Evolutionary conservation across 2,797 vertebrate species (phyloP), one percentile per base, ranked within the genome.

Genomic region (Serranus cabrilla): DNA sequence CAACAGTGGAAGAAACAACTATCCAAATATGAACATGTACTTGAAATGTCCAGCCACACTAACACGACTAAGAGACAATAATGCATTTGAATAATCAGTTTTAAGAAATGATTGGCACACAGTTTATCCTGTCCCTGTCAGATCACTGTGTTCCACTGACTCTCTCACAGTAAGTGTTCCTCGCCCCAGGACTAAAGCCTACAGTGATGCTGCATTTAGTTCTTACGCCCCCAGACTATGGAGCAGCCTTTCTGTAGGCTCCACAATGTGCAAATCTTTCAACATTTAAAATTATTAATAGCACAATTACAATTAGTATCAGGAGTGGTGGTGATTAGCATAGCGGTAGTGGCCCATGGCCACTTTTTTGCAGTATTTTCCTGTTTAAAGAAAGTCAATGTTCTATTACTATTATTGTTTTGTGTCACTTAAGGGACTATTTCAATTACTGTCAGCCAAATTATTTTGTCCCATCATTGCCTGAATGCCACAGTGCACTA

Each of bases 171-270:
- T 71, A 27, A 71, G 62, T 74, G 57, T 47, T 78, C 39, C 62
- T 37, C 13, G 2, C 61, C 55, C 17, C 50, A 60, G 57, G 73
- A 68, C 60, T 71, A 31, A 61, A 80, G 70, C 64, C 57, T 27
- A 0, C 68, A 72, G 75, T 58, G 57, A 65, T 74, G 64, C 72
- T 84, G 81, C 57, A 61, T 84, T 51, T 60, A 61, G 52, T 43
- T 74, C 27, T 43, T 34, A 66, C 42, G 7, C 69, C 65, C 54
- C 51, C 83, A 72, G 39, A 69, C 71, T 62, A 50, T 59, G 45
- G 20, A 74, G 14, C 40, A 66, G 54, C 37, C 60, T 17, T 27
- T n/a, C 65, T 31, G 27, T 17, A 49, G 39, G 58, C 45, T 67
- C 7, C 11, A 31, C 42, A 54, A 23, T 67, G 37, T 64, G 49